Base-by-base conservation (phyloP, 2,888 invertebrate genomes). In the Tricholauxania praeusta region DNA sequence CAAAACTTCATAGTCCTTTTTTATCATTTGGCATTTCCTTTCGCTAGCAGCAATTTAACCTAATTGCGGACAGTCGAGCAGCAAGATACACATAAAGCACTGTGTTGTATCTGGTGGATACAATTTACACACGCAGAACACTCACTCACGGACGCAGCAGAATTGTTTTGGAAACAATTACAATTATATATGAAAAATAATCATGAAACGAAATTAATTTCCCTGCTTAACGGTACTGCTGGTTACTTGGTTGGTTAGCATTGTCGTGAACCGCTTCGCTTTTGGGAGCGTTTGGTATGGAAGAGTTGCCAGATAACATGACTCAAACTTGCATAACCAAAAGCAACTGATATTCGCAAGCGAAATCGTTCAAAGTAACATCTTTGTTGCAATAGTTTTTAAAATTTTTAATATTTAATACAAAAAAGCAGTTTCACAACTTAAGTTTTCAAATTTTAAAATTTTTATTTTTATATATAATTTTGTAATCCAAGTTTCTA, bases 201-300 rank as follows among this genome's bases (percentile, higher is more conserved):
- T 65, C 60, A 62, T 65, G 73, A 60, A 57, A 15, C 28, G 48
- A 69, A 72, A 74, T 70, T 73, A 73, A 76, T 72, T 74, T 71
- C 62, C 51, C 59, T 72, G 67, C 68, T 75, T 75, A 75, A 75
- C 75, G 75, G 74, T 73, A 70, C 65, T 72, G 68, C 60, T 68
- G n/a, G 14, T 22, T 32, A 10, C 8, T 4, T 39, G 39, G 39
- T 39, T 39, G 39, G 39, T 39, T 39, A 39, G 39, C 53, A 57
- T 28, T 59, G 59, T 22, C 15, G 15, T 8, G 57, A 48, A 49
- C 15, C 66, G 53, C 19, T 15, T 32, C 39, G 39, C 7, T 8
- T 39, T 39, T 39, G 28, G 4, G 28, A 28, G 28, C 28, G 7
- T 39, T 39, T 2, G 39, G 10, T 39, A 39, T 10, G 8, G 3